Percentiles rank a stretch among this genome's conserved stretches.
phyloP scores from a whole-genome alignment of 1,140 invertebrate genomes.

The Halictus rubicundus region DNA sequence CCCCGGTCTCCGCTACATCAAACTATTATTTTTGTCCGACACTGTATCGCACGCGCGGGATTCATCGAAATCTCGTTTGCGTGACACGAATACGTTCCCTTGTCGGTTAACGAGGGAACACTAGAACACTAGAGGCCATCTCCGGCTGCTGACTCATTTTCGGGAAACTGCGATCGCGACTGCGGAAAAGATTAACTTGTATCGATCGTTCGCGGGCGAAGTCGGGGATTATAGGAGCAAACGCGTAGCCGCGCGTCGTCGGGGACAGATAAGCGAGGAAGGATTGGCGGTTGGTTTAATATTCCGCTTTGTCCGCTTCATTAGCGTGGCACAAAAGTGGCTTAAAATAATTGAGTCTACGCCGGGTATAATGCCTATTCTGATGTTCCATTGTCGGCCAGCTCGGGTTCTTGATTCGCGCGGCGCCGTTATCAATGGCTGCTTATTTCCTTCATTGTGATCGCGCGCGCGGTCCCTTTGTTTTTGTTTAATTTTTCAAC shows the following conservation, averaged over 20 bases:
- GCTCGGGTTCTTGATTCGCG: slow-evolving; percentile 65
- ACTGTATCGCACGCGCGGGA: no score
- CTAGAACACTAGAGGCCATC: no score
- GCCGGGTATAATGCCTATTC: slow-evolving; percentile 73
- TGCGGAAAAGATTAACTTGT: neutral
- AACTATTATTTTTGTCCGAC: no score
- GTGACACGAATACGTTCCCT: no score
- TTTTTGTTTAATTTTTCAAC: slow-evolving; percentile 69
- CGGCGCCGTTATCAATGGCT: slow-evolving; percentile 57
- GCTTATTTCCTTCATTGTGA: slow-evolving; percentile 68
- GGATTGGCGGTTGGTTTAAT: slow-evolving; percentile 67
- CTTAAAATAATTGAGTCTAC: slow-evolving; percentile 79
- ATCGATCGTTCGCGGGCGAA: slow-evolving; percentile 18
- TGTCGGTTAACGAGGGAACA: no score
- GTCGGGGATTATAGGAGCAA: slow-evolving; percentile 32
- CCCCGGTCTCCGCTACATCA: no score
- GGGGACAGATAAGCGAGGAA: slow-evolving; percentile 54
- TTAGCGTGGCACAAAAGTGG: slow-evolving; percentile 77
- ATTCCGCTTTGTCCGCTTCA: slow-evolving; percentile 76
- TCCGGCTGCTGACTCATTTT: no score
- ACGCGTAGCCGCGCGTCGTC: slow-evolving; percentile 12
- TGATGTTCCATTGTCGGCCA: slow-evolving; percentile 74
- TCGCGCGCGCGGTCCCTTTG: slow-evolving; percentile 48
- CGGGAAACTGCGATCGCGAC: no score
- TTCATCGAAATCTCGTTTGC: no score